phyloP scores from a whole-genome alignment of 1,140 invertebrate species.

The Ceratina japonica region DNA sequence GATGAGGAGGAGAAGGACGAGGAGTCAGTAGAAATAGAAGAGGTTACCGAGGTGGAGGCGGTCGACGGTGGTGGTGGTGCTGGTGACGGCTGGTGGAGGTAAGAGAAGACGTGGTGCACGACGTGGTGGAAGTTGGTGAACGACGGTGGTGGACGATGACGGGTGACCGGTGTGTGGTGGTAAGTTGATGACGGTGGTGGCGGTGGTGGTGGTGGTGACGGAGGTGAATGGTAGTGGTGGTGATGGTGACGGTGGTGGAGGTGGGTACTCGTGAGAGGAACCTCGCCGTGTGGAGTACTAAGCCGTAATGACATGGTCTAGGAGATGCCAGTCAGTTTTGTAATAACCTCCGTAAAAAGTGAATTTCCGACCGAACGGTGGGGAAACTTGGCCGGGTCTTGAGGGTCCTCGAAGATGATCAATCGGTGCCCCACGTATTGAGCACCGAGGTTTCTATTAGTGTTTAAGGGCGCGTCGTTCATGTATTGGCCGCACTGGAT shows the following conservation, averaged over 20 bases:
- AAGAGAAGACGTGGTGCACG: neutral
- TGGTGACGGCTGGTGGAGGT: slow-evolving; percentile 1
- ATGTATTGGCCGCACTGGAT: too few species aligned
- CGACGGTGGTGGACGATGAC: slow-evolving; percentile 24
- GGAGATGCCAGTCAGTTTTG: slow-evolving; percentile 79
- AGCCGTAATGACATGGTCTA: slow-evolving; percentile 80
- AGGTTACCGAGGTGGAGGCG: slow-evolving; percentile 33
- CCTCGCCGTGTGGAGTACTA: slow-evolving; percentile 77
- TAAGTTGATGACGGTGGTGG: neutral
- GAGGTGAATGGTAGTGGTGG: slow-evolving; percentile 10
- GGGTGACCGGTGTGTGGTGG: neutral
- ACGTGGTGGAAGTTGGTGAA: slow-evolving; percentile 14
- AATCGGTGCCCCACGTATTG: slow-evolving; percentile 74
- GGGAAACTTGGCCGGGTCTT: slow-evolving; percentile 75
- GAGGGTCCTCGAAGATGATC: slow-evolving; percentile 57
- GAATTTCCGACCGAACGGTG: slow-evolving; percentile 76
- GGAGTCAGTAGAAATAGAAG: slow-evolving; percentile 52
- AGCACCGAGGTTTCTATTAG: slow-evolving; percentile 46
- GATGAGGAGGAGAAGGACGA: slow-evolving; percentile 62
- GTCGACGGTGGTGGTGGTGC: slow-evolving; percentile 41
- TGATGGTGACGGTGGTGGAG: slow-evolving; percentile 22
- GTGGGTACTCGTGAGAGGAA: slow-evolving; percentile 66
- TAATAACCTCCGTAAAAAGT: slow-evolving; percentile 79
- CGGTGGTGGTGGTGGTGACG: slow-evolving; percentile 19
- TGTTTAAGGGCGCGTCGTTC: too few species aligned